Conservation (phyloP, 2,113 vertebrate species). For the Labeo catla region DNA sequence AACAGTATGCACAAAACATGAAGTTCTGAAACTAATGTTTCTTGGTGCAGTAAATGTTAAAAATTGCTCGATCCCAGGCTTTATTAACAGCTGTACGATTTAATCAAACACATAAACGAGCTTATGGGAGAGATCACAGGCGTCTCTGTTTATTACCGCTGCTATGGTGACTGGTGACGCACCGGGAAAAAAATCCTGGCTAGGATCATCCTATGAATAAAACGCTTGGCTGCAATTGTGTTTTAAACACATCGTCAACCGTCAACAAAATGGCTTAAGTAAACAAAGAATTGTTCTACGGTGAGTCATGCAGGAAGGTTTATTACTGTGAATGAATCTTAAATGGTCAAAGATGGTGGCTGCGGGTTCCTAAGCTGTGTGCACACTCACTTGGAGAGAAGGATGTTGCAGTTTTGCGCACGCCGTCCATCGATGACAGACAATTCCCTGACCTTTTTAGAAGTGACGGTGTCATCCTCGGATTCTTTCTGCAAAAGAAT, state of each 20-base stretch:
- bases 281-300: slow-evolving; percentile 21
- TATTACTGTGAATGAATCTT: slow-evolving; percentile 24
- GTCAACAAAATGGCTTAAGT: slow-evolving; percentile 22
- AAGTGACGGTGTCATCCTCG: slow-evolving; percentile 89
- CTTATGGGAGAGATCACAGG: slow-evolving; percentile 23
- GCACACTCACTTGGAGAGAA: slow-evolving; percentile 87
- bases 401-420: slow-evolving; percentile 99
- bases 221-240: slow-evolving; percentile 27
- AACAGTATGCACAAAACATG: neutral
- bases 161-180: slow-evolving; percentile 17
- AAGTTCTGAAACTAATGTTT: slow-evolving; percentile 11
- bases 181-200: slow-evolving; percentile 8
- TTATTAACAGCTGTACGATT: slow-evolving; percentile 30
- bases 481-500: slow-evolving; percentile 86
- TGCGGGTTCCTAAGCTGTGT: neutral
- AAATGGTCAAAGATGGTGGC: slow-evolving; percentile 11
- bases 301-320: slow-evolving; percentile 31
- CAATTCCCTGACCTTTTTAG: slow-evolving; percentile 94
- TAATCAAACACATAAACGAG: neutral
- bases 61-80: slow-evolving; percentile 9
- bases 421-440: slow-evolving; percentile 95
- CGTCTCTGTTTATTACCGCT: slow-evolving; percentile 1
- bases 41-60: slow-evolving; percentile 4
- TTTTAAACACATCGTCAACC: slow-evolving; percentile 39
- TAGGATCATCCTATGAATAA: slow-evolving; percentile 24